Conservation (phyloP, 2,113 vertebrate species). For the Rana temporaria region DNA sequence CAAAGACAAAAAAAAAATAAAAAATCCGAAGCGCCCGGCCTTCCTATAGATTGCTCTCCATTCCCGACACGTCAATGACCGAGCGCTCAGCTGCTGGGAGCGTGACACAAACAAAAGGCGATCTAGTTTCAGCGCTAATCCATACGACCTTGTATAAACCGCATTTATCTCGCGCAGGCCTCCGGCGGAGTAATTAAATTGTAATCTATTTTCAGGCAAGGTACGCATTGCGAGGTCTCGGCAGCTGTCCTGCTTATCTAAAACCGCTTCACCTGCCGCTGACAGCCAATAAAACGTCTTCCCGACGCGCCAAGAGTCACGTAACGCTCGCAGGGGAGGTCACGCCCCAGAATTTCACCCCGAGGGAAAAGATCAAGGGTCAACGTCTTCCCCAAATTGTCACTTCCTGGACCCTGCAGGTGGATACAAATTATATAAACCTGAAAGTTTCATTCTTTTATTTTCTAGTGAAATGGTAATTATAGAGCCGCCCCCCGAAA, state of each 20-base stretch:
- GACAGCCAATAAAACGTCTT: not conserved
- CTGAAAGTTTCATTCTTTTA: no score
- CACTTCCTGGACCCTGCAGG: no score
- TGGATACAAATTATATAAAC: no score
- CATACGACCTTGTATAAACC: conserved; percentile 40
- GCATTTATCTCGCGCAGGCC: not conserved
- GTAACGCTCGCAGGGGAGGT: not conserved
- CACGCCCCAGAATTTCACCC: not conserved
- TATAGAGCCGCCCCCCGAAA: no score
- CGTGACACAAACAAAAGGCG: not conserved
- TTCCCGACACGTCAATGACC: no score
- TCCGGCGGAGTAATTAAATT: not conserved
- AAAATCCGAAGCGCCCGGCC: no score
- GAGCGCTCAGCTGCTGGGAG: not conserved
- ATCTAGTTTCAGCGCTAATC: conserved; percentile 37
- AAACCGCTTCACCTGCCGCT: not conserved
- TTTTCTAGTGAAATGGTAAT: no score
- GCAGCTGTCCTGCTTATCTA: not conserved
- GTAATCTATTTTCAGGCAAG: not conserved
- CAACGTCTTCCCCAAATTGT: no score
- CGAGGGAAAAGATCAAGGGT: no score
- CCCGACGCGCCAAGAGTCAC: not conserved
- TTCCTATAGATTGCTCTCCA: no score
- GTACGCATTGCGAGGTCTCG: not conserved
- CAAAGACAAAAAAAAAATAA: no score